phyloP scores from a whole-genome alignment of 2,888 invertebrate species.

The Cryptocephalus moraei region DNA sequence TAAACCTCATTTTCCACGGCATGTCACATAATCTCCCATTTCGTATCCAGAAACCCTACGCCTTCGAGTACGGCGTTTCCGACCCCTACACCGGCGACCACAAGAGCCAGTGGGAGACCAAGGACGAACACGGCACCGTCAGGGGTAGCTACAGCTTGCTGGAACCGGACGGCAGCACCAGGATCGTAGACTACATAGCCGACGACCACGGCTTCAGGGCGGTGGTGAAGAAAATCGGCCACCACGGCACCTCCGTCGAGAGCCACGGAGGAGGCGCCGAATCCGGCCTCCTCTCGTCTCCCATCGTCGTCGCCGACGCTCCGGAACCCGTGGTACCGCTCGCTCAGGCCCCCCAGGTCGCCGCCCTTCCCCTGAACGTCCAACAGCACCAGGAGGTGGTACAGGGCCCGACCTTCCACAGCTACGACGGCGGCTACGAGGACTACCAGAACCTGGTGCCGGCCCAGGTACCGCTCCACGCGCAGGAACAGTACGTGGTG shows the following conservation, averaged over 20 bases:
- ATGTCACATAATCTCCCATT: conserved; percentile 1
- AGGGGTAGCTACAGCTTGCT: conserved; percentile 31
- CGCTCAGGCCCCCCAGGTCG: conserved; percentile 6
- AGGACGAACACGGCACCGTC: conserved; percentile 29
- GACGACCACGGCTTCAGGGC: conserved; percentile 31
- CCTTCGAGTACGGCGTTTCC: conserved; percentile 32
- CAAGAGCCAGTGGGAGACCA: conserved; percentile 33
- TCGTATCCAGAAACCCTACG: conserved; percentile 28
- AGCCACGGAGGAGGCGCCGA: conserved; percentile 13
- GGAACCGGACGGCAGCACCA: conserved; percentile 34
- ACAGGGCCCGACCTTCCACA: conserved; percentile 11
- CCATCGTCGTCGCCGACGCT: conserved; percentile 9
- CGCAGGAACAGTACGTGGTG: conserved; percentile 1
- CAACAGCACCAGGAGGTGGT: not conserved
- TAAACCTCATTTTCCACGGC: too few relatives aligned
- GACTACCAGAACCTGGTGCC: conserved; percentile 16
- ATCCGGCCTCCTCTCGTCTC: not conserved
- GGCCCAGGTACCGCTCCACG: not conserved
- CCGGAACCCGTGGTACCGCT: conserved; percentile 5
- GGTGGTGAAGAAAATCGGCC: conserved; percentile 30
- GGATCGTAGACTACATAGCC: conserved; percentile 32
- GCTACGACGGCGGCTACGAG: conserved; percentile 21
- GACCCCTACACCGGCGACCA: conserved; percentile 33
- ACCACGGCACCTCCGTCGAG: conserved; percentile 19
- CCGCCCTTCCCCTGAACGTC: not conserved